These are phyloP conservation scores for Acleris sparsana DNA, from an alignment of 2,888 invertebrate species.

Conservation along the genomic window DNA sequence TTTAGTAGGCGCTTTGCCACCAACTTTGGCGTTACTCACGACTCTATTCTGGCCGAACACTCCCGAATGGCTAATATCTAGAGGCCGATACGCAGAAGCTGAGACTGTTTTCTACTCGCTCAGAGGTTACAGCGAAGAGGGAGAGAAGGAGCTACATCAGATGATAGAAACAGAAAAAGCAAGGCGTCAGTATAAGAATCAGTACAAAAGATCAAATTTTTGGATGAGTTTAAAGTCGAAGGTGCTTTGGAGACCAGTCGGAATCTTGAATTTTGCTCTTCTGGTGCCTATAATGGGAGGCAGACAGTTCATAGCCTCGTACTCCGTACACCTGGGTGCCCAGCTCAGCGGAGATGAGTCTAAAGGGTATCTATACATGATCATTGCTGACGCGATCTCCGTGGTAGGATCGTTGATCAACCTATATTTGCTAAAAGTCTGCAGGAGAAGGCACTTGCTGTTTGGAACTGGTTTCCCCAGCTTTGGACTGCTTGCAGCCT, in stretches of 20 bases:
- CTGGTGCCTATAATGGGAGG: slow-evolving; percentile 24
- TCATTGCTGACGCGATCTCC: slow-evolving; percentile 14
- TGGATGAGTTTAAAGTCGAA: slow-evolving; percentile 13
- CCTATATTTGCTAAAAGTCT: slow-evolving; percentile 2
- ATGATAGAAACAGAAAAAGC: slow-evolving; percentile 5
- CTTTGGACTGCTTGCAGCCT: not conserved
- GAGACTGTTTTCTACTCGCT: slow-evolving; percentile 3
- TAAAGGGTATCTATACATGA: slow-evolving; percentile 24
- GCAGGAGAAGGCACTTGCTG: slow-evolving; percentile 17
- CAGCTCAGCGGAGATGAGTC: slow-evolving; percentile 28
- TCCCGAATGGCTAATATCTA: slow-evolving; percentile 17
- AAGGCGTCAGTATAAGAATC: slow-evolving; percentile 12
- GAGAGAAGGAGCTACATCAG: slow-evolving; percentile 2
- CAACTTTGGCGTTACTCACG: slow-evolving; percentile 2
- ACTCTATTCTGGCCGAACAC: slow-evolving; percentile 20
- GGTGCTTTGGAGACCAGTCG: slow-evolving; percentile 33
- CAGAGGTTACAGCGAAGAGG: slow-evolving; percentile 8
- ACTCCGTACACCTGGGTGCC: slow-evolving; percentile 21
- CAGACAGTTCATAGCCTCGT: slow-evolving; percentile 28
- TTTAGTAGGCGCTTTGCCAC: slow-evolving; percentile 8
- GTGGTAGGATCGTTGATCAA: slow-evolving; percentile 10
- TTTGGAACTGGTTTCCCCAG: slow-evolving; percentile 8
- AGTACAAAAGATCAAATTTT: not conserved
- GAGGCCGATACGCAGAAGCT: slow-evolving; percentile 12
- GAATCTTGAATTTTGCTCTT: slow-evolving; percentile 18